These are phyloP conservation scores for Dendrolimus pini DNA, from an alignment of 2,888 invertebrate species.

Conservation along the genomic window DNA sequence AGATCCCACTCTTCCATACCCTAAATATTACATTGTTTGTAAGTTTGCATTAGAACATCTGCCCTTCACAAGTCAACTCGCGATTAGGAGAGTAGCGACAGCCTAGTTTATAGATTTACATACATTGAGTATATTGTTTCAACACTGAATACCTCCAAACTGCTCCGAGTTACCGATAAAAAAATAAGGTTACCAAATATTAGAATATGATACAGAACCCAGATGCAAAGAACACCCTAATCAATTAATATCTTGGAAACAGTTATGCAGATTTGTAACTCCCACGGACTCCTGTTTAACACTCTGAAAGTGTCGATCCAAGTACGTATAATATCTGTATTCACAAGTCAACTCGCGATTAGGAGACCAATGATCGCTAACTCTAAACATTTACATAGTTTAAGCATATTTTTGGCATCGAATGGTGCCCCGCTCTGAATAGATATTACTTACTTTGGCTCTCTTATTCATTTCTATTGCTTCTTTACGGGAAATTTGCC, in stretches of 20 bases:
- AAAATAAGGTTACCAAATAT: too few relatives aligned
- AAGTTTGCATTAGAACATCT: background rate
- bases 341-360: background rate
- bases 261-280: too few relatives aligned
- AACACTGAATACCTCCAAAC: background rate
- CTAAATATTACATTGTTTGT: too few relatives aligned
- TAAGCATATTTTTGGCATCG: background rate
- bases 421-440: constrained; percentile 9
- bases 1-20: too few relatives aligned
- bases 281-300: too few relatives aligned
- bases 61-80: background rate
- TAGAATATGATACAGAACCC: too few relatives aligned
- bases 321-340: background rate
- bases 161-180: too few relatives aligned
- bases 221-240: too few relatives aligned
- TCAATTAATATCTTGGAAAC: too few relatives aligned
- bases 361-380: background rate
- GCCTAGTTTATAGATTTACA: background rate
- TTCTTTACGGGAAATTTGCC: background rate
- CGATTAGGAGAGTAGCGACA: background rate
- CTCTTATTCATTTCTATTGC: background rate
- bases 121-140: background rate
- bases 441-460: background rate
- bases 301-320: too few relatives aligned
- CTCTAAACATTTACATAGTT: background rate